Evolutionary conservation across 2,797 vertebrate species (phyloP), one percentile per base, ranked within the genome.

Genomic region (Borostomias antarcticus): DNA sequence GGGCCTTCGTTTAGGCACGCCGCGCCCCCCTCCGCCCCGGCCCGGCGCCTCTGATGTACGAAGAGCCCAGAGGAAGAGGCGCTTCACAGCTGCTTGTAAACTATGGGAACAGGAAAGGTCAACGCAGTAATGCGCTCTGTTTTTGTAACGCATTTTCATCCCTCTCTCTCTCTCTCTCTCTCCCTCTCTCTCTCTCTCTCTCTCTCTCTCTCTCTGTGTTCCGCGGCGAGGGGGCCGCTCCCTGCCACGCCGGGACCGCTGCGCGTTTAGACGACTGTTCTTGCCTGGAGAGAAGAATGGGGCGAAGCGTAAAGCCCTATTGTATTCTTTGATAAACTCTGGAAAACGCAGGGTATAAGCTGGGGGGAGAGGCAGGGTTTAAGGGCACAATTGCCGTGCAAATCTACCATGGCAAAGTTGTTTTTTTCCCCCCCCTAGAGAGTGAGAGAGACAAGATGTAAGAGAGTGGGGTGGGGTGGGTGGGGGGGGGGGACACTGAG

Each of bases 251-350:
- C 84, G 64, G 82, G 84, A 88, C 82, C 80, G 75, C n/a, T n/a
- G 82, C 87, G 89, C 87, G 89, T 91, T 91, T 90, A 91, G 93
- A 91, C 91, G 76, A 93, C 86, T 91, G 89, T 90, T 92, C 88
- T 89, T 87, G 92, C 90, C 91, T 85, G 85, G 82, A 90, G 82
- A 90, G 91, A 89, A 91, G 87, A 92, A 91, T 91, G 87, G 89
- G n/a, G 84, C 87, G 78, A 89, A 91, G 90, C 90, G 88, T 90
- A 92, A 91, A n/a, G n/a, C 89, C 85, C 85, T 74, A 89, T 91
- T 91, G 91, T 92, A 87, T 86, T 91, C 86, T 92, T 89, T 92
- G 89, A 92, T 90, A 89, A 93, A 93, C 89, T 91, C 88, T 90
- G 85, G 85, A 85, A 91, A 91, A 91, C 85, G 86, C 85, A 83